Evolutionary conservation across 2,888 invertebrate species (phyloP).

Genomic region (Lasioglossum morio): DNA sequence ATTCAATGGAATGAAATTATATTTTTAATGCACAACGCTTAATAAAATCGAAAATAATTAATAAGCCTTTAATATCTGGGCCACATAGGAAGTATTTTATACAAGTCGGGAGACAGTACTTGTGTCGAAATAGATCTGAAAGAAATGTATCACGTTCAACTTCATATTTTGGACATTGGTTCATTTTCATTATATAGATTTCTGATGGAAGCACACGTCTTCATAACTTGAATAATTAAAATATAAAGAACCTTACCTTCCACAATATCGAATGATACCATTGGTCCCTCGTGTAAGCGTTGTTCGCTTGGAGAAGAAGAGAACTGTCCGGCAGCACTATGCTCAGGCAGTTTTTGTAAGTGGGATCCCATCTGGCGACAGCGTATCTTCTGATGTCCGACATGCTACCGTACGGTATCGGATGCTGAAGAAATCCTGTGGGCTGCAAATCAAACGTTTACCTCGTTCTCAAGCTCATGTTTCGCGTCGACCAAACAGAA

Average conservation of each 20-base stretch:
- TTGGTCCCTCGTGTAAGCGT: slow-evolving; percentile 92
- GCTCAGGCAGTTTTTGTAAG: slow-evolving; percentile 92
- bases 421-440: slow-evolving; percentile 88
- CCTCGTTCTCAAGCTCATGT: neutral
- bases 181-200: too few relatives aligned
- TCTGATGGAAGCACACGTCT: too few relatives aligned
- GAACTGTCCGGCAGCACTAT: slow-evolving; percentile 92
- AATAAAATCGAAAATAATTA: too few relatives aligned
- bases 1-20: too few relatives aligned
- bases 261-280: slow-evolving; percentile 93
- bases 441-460: slow-evolving; percentile 85
- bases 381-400: slow-evolving; percentile 89
- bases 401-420: slow-evolving; percentile 90
- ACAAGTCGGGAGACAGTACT: too few relatives aligned
- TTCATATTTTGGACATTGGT: too few relatives aligned
- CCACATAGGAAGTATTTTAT: too few relatives aligned
- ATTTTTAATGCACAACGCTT: too few relatives aligned
- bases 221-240: too few relatives aligned
- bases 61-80: too few relatives aligned
- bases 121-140: too few relatives aligned
- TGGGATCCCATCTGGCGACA: slow-evolving; percentile 91
- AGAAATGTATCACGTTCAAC: too few relatives aligned
- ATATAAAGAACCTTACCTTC: slow-evolving; percentile 86
- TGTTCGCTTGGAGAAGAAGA: slow-evolving; percentile 90
- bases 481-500: neutral